phyloP scores from a whole-genome alignment of 1,140 invertebrate genomes.

The Drosophila seguyi region DNA sequence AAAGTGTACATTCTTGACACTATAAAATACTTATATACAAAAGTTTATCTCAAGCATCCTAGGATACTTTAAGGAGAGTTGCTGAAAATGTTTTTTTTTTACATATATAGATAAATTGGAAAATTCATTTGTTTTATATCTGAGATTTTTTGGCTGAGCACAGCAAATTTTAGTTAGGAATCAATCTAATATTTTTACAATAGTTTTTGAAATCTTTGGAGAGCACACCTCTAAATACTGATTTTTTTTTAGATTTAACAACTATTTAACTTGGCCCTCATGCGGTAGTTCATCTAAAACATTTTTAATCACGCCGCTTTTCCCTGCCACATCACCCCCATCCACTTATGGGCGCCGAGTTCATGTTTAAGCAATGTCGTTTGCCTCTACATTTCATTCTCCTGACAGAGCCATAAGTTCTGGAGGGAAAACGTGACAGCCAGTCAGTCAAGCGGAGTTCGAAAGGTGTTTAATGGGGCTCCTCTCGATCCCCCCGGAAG shows the following conservation, averaged over 20 bases:
- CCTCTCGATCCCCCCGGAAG: slow-evolving; percentile 9
- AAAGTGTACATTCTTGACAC: too few relatives aligned
- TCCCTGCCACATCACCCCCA: slow-evolving; percentile 5
- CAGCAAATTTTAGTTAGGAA: neutral
- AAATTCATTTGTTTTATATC: too few relatives aligned
- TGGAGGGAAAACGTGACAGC: slow-evolving; percentile 26
- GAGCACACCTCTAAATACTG: slow-evolving; percentile 42
- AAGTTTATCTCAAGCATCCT: too few relatives aligned
- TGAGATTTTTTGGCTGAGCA: too few relatives aligned
- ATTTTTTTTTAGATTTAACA: neutral
- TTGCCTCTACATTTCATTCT: slow-evolving; percentile 58
- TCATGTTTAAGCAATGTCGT: slow-evolving; percentile 49
- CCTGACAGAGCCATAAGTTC: slow-evolving; percentile 40
- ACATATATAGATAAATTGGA: too few relatives aligned
- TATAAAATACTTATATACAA: too few relatives aligned
- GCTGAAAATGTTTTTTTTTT: too few relatives aligned
- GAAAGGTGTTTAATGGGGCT: slow-evolving; percentile 26
- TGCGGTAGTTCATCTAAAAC: slow-evolving; percentile 37
- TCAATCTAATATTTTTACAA: neutral
- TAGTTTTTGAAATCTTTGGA: slow-evolving; percentile 10
- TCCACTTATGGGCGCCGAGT: neutral
- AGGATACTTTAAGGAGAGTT: too few relatives aligned
- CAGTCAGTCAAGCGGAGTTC: slow-evolving; percentile 19
- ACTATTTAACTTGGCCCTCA: neutral
- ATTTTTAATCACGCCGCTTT: slow-evolving; percentile 55